Evolutionary conservation across 2,797 vertebrate species (phyloP).

Genomic region (Sorex maritimensis): DNA sequence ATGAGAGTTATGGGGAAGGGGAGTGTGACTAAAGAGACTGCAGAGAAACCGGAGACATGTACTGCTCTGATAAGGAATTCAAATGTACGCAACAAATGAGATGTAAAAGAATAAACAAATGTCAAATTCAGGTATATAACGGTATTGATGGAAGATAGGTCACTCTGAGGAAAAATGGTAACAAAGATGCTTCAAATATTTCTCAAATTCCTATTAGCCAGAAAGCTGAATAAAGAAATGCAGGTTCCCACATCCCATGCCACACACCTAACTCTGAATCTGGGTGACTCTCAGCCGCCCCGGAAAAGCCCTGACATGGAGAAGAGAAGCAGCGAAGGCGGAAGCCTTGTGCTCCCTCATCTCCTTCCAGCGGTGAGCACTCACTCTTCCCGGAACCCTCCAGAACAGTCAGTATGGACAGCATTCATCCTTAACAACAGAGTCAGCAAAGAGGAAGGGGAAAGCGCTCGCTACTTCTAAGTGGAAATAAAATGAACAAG

Average conservation of each 20-base stretch:
- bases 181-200: slow-evolving; percentile 51
- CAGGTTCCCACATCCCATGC: neutral
- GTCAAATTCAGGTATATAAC: neutral
- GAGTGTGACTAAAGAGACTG: neutral
- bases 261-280: neutral
- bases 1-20: no score
- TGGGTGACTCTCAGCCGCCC: neutral
- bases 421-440: neutral
- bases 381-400: neutral
- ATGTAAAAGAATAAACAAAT: slow-evolving; percentile 45
- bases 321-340: neutral
- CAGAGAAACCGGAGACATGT: neutral
- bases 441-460: slow-evolving; percentile 4
- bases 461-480: slow-evolving; percentile 1
- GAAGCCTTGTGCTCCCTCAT: neutral
- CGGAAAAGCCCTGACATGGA: neutral
- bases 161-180: neutral
- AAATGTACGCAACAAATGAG: slow-evolving; percentile 43
- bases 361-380: neutral
- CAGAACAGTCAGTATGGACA: neutral
- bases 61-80: slow-evolving; percentile 33
- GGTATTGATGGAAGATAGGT: slow-evolving; percentile 33
- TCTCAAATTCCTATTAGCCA: slow-evolving; percentile 46
- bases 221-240: neutral
- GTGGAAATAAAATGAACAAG: slow-evolving; percentile 26